Conservation (phyloP, 2,888 invertebrate species). For the Catocala nupta region DNA sequence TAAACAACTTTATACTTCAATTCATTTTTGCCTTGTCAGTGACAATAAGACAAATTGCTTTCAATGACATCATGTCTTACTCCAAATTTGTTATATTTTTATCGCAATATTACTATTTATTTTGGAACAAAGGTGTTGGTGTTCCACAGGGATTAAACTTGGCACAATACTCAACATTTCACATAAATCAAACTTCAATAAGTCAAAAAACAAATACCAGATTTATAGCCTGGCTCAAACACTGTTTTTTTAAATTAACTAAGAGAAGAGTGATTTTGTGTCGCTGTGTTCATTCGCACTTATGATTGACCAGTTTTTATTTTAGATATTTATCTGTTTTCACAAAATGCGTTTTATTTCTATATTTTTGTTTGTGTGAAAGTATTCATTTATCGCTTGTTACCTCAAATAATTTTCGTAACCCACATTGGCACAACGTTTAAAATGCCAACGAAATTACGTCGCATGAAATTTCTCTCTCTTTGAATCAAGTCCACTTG, state of each 20-base stretch:
- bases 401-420: constrained; percentile 9
- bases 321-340: background rate
- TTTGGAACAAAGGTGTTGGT: background rate
- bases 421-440: background rate
- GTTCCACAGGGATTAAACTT: background rate
- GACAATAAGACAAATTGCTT: constrained; percentile 27
- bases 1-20: constrained; percentile 25
- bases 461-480: too few relatives aligned
- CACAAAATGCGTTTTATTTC: background rate
- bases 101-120: background rate
- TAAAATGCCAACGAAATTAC: too few relatives aligned
- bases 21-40: constrained; percentile 17
- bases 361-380: background rate
- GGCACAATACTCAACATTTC: background rate
- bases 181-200: too few relatives aligned
- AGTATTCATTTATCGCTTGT: constrained; percentile 6
- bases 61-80: constrained; percentile 12
- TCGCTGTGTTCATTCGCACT: too few relatives aligned
- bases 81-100: background rate
- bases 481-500: background rate
- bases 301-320: too few relatives aligned
- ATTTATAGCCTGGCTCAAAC: too few relatives aligned
- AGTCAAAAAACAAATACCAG: too few relatives aligned
- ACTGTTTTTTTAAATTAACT: too few relatives aligned
- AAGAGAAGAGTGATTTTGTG: background rate